Conservation (phyloP, 1,140 invertebrate genomes). For the Heliconius nattereri region DNA sequence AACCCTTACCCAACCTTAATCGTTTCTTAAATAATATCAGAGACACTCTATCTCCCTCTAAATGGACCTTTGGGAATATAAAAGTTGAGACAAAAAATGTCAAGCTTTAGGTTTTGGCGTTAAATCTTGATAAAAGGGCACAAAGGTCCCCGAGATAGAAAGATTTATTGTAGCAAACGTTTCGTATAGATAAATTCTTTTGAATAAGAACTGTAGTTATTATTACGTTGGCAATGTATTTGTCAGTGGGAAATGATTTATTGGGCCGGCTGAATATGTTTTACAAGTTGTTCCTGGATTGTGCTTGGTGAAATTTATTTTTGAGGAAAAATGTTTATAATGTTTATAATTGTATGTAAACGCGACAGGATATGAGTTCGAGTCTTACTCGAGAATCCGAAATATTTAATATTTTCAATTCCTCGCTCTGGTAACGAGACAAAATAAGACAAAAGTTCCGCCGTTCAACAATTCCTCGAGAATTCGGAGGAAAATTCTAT, state of each 20-base stretch:
- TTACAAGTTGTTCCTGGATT: slow-evolving; percentile 4
- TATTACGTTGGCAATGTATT: slow-evolving; percentile 23
- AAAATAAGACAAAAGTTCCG: no score
- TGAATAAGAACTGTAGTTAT: slow-evolving; percentile 37
- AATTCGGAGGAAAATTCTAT: no score
- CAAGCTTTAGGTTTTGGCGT: slow-evolving; percentile 38
- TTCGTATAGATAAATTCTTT: slow-evolving; percentile 56
- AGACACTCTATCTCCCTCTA: slow-evolving; percentile 34
- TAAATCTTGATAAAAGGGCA: slow-evolving; percentile 59
- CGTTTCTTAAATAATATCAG: slow-evolving; percentile 35
- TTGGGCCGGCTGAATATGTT: neutral
- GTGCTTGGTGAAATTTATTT: neutral
- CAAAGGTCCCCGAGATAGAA: slow-evolving; percentile 49
- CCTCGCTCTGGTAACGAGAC: no score
- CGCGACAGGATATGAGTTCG: no score
- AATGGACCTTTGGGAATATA: slow-evolving; percentile 35
- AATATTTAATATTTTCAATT: no score
- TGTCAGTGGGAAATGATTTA: slow-evolving; percentile 17
- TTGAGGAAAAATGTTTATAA: neutral
- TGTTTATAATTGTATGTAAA: no score
- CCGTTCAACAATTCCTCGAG: no score
- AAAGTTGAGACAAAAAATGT: slow-evolving; percentile 43
- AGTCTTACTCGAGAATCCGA: no score
- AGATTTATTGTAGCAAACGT: slow-evolving; percentile 61
- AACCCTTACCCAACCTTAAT: slow-evolving; percentile 25